A percentile compares a stretch with the other conserved stretches of the same genome.
Evolutionary conservation across 37 sponge, comb jelly and placozoan genomes (phyloP).

Genomic region (Beroe ovata): DNA sequence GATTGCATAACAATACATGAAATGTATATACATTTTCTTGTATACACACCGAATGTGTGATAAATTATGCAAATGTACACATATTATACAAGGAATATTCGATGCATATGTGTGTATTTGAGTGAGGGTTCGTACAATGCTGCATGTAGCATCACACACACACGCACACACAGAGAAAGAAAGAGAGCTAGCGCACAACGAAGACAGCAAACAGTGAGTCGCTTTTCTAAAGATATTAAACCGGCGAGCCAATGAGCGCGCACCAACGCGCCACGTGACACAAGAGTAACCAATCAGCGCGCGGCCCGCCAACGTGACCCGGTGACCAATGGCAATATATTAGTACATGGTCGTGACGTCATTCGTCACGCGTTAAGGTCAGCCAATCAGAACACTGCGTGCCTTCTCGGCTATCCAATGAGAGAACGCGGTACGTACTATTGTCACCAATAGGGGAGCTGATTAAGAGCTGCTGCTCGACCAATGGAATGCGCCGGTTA

Average conservation of each 20-base stretch:
- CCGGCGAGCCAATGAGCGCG: conserved; percentile 42
- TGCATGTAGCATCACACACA: not conserved
- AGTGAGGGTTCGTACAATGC: too few relatives aligned
- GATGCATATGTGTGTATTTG: too few relatives aligned
- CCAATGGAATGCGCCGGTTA: conserved; percentile 21
- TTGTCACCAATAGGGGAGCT: conserved; percentile 16
- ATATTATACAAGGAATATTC: too few relatives aligned
- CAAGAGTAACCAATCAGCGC: conserved; percentile 31
- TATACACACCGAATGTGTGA: too few relatives aligned
- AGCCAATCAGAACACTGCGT: conserved; percentile 46
- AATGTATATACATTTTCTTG: too few relatives aligned
- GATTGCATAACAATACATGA: too few relatives aligned
- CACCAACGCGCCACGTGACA: conserved; percentile 53
- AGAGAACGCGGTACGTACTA: conserved; percentile 2
- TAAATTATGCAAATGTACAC: too few relatives aligned
- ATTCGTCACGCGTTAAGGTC: not conserved
- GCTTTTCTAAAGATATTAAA: conserved; percentile 67
- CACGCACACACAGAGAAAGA: too few relatives aligned
- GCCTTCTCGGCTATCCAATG: conserved; percentile 5
- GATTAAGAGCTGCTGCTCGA: not conserved
- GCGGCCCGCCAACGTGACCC: conserved; percentile 24
- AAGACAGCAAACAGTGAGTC: conserved; percentile 59
- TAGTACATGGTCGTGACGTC: conserved; percentile 15
- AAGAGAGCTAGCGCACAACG: conserved; percentile 17
- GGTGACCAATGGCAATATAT: conserved; percentile 62